Percentiles rank a stretch among this genome's conserved stretches.
These are phyloP conservation scores for Rallus crepitans DNA, from an alignment of 2,797 vertebrate genomes.

Conservation along the genomic window DNA sequence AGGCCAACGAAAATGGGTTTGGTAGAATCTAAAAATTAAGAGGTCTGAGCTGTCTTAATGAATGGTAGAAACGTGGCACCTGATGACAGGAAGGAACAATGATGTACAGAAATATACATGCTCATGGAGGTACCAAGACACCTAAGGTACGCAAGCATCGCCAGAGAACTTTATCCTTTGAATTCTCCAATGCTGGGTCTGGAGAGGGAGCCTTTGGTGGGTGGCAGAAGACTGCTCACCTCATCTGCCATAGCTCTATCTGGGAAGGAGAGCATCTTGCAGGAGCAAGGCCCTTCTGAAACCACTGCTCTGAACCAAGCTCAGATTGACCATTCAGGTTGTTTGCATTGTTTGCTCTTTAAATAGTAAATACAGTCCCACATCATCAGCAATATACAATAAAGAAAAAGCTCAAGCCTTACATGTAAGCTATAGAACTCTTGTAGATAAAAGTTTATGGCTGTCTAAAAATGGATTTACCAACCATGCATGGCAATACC, in stretches of 20 bases:
- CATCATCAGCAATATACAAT: background rate
- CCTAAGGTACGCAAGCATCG: background rate
- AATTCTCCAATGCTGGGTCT: background rate
- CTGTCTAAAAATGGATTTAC: background rate
- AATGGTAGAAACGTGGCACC: background rate
- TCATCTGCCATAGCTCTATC: background rate
- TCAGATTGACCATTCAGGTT: background rate
- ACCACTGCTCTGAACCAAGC: background rate
- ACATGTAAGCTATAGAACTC: background rate
- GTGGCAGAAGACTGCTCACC: background rate
- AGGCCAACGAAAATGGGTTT: background rate
- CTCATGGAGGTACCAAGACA: background rate
- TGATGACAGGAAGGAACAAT: background rate
- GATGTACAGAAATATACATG: background rate
- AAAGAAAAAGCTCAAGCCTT: background rate
- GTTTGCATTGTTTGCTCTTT: background rate
- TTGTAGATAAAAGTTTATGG: background rate
- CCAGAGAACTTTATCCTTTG: background rate
- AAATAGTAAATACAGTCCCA: background rate
- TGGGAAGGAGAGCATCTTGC: background rate
- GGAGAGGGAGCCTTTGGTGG: background rate
- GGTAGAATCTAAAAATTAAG: background rate
- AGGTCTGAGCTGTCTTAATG: background rate
- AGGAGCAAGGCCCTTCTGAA: background rate
- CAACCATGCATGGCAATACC: background rate